Evolutionary conservation across 2,888 invertebrate genomes (phyloP).

Genomic region (Plebejus anna): DNA sequence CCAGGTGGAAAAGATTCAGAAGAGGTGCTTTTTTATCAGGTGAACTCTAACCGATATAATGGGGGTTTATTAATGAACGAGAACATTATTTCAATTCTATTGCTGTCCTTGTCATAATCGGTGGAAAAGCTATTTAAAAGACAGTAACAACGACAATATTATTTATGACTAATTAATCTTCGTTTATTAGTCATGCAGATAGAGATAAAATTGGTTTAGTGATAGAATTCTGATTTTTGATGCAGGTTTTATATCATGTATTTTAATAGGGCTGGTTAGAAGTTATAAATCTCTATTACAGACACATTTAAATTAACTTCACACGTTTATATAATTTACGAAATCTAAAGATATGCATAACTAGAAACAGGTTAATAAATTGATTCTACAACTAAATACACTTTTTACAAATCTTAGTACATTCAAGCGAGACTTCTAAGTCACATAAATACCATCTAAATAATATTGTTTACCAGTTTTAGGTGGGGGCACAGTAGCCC

Average conservation of each 20-base stretch:
- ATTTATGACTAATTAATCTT: too few species aligned
- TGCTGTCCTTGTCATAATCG: too few species aligned
- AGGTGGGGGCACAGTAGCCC: slow-evolving; percentile 36
- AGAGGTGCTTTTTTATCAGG: neutral
- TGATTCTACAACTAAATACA: slow-evolving; percentile 76
- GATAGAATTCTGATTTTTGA: too few species aligned
- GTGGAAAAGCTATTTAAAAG: too few species aligned
- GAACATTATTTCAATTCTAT: too few species aligned
- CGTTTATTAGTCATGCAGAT: too few species aligned
- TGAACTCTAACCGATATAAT: too few species aligned
- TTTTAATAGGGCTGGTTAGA: neutral
- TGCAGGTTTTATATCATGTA: too few species aligned
- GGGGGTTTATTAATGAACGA: too few species aligned
- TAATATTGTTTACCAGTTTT: slow-evolving; percentile 47
- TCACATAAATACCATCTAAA: slow-evolving; percentile 64
- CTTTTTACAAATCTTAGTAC: slow-evolving; percentile 75
- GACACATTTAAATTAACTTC: slow-evolving; percentile 17
- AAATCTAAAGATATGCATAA: slow-evolving; percentile 77
- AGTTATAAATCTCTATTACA: neutral
- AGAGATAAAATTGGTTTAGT: too few species aligned
- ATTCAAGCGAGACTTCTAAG: slow-evolving; percentile 70
- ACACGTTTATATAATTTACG: slow-evolving; percentile 49
- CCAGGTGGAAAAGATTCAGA: neutral
- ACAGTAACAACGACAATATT: too few species aligned
- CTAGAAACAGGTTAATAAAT: slow-evolving; percentile 75